Base-by-base conservation (phyloP, 1,140 invertebrate species). In the Brachionus rubens region DNA sequence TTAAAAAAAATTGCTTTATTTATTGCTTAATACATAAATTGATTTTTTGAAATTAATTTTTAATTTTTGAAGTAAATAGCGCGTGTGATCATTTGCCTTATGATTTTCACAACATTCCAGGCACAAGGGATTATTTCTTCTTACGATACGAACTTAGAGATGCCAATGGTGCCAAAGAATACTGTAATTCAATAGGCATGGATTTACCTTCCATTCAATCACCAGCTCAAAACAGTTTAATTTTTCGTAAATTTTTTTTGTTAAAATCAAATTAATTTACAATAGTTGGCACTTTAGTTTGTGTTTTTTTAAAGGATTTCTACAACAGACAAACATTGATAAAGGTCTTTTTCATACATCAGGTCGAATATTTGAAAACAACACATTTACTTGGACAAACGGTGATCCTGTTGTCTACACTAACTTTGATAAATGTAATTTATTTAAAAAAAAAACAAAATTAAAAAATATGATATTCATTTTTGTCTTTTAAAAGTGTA, bases 51-150 rank as follows among this genome's bases (percentile, higher is more conserved):
- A 36, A 5, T 36, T 36, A 36, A 36, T n/a, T n/a, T n/a, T n/a
- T 5, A 36, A 36, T 5, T 3, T 59, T 59, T 59, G 16, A 19
- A 59, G 54, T 59, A 16, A 59, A 59, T 10, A 59, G 6, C 1
- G 54, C 54, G 16, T 59, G 54, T 40, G 54, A 40, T 7, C 54
- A 59, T 19, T 59, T 59, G 30, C 54, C 54, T 5, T 59, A 59
- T 59, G 54, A 59, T 36, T 59, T 59, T 59, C 54, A 59, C 19
- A 59, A 28, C 28, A 59, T 59, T 10, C 54, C 54, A 4, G 54
- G 54, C 9, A 59, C 54, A 19, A 14, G 54, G 30, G 54, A 59
- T 7, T 59, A 59, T 33, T 59, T 33, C 9, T 59, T 59, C 36
- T 36, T 59, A 33, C 33, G 54, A 16, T 59, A 59, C 36, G 54